phyloP scores from a whole-genome alignment of 2,113 vertebrate genomes.

The Microcebus lehilahytsara region DNA sequence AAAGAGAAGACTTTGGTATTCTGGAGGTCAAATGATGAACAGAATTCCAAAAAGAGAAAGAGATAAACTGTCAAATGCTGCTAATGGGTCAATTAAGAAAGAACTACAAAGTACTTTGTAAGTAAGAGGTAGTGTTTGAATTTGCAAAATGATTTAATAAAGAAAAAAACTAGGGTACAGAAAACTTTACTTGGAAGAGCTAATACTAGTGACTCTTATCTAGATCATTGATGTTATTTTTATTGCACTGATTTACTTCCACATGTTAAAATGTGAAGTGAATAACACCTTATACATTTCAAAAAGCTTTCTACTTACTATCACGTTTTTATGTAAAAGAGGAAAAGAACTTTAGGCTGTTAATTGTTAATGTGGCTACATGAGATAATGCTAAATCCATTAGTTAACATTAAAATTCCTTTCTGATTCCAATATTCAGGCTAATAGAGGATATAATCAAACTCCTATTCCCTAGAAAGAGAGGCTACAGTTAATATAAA shows the following conservation, averaged over 20 bases:
- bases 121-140: neutral
- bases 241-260: neutral
- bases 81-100: constrained; percentile 8
- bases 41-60: neutral
- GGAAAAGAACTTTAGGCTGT: constrained; percentile 58
- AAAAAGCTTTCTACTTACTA: constrained; percentile 54
- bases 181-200: constrained; percentile 33
- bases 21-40: neutral
- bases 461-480: constrained; percentile 54
- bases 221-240: constrained; percentile 36
- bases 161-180: constrained; percentile 26
- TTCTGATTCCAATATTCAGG: constrained; percentile 43
- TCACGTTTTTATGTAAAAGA: constrained; percentile 25
- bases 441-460: constrained; percentile 64
- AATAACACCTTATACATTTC: constrained; percentile 2
- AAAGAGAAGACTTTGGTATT: neutral
- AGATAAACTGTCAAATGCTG: constrained; percentile 4
- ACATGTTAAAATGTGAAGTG: constrained; percentile 45
- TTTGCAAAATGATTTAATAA: constrained; percentile 25
- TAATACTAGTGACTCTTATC: neutral
- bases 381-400: constrained; percentile 61
- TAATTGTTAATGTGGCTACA: constrained; percentile 67
- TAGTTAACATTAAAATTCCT: constrained; percentile 71
- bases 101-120: neutral
- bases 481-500: constrained; percentile 58